These are phyloP conservation scores for Ophiothrix spiculata DNA, from an alignment of 35 echinoderm and acorn worm species.

Conservation along the genomic window DNA sequence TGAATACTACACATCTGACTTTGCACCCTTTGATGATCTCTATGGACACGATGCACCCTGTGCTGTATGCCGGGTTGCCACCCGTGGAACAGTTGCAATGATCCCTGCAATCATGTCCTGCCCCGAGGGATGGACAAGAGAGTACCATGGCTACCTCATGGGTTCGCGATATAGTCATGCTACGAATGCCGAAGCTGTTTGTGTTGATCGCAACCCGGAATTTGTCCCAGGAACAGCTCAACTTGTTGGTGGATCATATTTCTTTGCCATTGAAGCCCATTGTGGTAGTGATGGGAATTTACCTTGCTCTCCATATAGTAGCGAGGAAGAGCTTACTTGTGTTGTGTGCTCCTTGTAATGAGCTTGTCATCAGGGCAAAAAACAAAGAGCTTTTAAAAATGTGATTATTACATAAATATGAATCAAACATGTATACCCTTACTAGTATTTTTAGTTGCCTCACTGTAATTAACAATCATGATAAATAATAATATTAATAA, in stretches of 20 bases:
- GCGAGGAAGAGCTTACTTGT: constrained; percentile 7
- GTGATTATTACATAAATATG: too few relatives aligned
- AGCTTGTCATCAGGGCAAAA: too few relatives aligned
- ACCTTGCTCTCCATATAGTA: constrained; percentile 17
- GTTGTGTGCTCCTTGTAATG: constrained; percentile 9
- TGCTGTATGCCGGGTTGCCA: constrained; percentile 11
- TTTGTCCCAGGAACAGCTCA: neutral
- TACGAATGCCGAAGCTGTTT: neutral
- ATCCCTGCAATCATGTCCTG: constrained; percentile 2
- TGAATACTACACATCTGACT: neutral
- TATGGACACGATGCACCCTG: neutral
- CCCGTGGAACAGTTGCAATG: constrained; percentile 9
- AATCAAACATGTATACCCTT: too few relatives aligned
- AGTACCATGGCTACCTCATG: constrained; percentile 26
- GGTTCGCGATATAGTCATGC: neutral
- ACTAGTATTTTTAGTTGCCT: too few relatives aligned
- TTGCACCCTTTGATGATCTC: constrained; percentile 14
- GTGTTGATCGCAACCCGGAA: constrained; percentile 1
- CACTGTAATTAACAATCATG: too few relatives aligned
- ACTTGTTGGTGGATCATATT: neutral
- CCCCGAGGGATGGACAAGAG: constrained; percentile 6
- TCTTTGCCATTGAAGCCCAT: constrained; percentile 5
- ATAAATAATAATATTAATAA: too few relatives aligned
- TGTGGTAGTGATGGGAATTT: constrained; percentile 33
- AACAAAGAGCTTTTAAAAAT: too few relatives aligned